Base-by-base conservation (phyloP, 2,888 invertebrate species). In the Phlogophora meticulosa region DNA sequence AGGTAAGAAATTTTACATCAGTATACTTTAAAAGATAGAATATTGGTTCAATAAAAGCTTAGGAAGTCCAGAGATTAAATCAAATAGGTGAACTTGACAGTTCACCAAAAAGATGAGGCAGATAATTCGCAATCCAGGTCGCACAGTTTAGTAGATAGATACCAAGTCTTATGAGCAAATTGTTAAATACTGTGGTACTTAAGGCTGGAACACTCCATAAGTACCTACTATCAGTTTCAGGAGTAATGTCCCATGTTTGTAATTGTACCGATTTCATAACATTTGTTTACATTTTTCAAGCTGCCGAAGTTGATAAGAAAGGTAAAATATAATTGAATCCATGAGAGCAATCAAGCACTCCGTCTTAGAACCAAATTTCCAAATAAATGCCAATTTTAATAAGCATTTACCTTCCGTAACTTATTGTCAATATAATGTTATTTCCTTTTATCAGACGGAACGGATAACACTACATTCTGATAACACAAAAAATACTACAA, bases 361-460 rank as follows among this genome's bases (percentile, higher is more conserved):
- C 28, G 28, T 28, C 28, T 28, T 28, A 28, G 28, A 28, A 28
- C 28, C 28, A 28, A 4, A 4, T 28, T 28, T 28, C 28, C 28
- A 28, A 28, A 28, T 28, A 5, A n/a, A n/a, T n/a, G n/a, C n/a
- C n/a, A n/a, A n/a, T n/a, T n/a, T n/a, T n/a, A n/a, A n/a, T n/a
- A n/a, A n/a, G n/a, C n/a, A n/a, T n/a, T n/a, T 28, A 28, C 22
- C 15, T 11, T 40, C 34, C 10, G 28, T n/a, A 9, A 24, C 28
- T 32, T 52, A 17, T 7, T 40, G 15, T 52, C 49, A 51, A 28
- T 43, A 58, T 51, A 67, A 64, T 68, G 73, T 24, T 77, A 74
- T 89, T 88, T 88, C 86, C 82, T 88, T 89, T 89, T 87, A 80
- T 89, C 89, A 93, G 93, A 91, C 86, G 87, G 85, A 81, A 88